Evolutionary conservation across 2,797 vertebrate genomes (phyloP), one percentile per base, ranked within the genome.

Genomic region (Enteromius paludinosus): DNA sequence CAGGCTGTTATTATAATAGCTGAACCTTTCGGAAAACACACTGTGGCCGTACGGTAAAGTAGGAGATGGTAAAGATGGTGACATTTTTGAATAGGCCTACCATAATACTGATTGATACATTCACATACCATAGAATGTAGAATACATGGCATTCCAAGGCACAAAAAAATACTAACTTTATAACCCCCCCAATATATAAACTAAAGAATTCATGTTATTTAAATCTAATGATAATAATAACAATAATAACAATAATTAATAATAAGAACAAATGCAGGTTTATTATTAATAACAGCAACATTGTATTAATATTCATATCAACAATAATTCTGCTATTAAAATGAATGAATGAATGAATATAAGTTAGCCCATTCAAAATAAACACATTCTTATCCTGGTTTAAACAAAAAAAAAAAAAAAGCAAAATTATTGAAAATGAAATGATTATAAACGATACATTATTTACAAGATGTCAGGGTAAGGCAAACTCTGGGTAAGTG

Each of bases 401-500:
- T 4, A 15, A 11, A 15, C 10, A 17, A 17, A 52, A 20, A 20
- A n/a, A 8, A 5, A 17, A 52, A 52, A 20, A 20, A 7, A 20
- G 10, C 17, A 33, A 52, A 70, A 4, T 6, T 6, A 52, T 0
- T 33, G 33, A 41, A 41, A 25, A 38, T n/a, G 4, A 28, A 20
- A 38, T 1, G n/a, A 10, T 33, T 56, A 33, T 23, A 43, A 70
- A 33, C 20, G 0, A 79, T 43, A 92, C 89, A 76, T 90, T 88
- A 93, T 94, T 90, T 93, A 86, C 84, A 2, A 72, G 90, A 89
- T 88, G 90, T 87, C 35, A 45, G 9, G 41, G 2, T 43, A 92
- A 89, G 86, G 88, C 82, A 47, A 83, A 90, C 88, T 90, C 87
- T 92, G 89, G 89, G 90, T 88, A 87, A 92, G 89, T 88, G 90